Conservation (phyloP, 1,140 invertebrate species). For the Penaeus japonicus region DNA sequence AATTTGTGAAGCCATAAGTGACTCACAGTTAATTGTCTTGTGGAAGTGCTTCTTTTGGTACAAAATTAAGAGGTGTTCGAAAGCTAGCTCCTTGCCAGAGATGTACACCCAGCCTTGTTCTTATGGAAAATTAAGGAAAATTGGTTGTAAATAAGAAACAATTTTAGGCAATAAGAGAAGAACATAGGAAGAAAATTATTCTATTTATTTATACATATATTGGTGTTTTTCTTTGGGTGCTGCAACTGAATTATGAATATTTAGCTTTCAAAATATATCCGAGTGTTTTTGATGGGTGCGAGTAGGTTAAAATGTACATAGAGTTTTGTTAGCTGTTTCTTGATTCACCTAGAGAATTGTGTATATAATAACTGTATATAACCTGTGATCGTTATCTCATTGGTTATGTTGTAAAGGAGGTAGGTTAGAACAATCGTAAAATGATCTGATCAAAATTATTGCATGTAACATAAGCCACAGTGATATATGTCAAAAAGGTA, state of each 20-base stretch:
- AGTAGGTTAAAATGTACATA: constrained; percentile 48
- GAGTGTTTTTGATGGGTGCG: constrained; percentile 39
- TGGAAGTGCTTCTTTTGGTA: too few relatives aligned
- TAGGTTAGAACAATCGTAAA: not conserved
- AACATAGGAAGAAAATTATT: too few relatives aligned
- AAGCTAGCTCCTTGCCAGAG: too few relatives aligned
- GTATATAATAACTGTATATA: constrained; percentile 37
- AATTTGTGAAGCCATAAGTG: too few relatives aligned
- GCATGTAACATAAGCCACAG: constrained; percentile 28
- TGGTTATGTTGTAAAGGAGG: not conserved
- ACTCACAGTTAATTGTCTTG: too few relatives aligned
- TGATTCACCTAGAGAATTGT: not conserved
- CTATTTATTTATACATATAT: too few relatives aligned
- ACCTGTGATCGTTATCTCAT: constrained; percentile 7
- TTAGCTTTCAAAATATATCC: not conserved
- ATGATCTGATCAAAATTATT: constrained; percentile 6
- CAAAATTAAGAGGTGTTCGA: too few relatives aligned
- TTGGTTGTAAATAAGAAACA: too few relatives aligned
- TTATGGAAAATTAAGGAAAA: too few relatives aligned
- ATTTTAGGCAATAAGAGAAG: too few relatives aligned
- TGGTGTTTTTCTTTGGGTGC: not conserved
- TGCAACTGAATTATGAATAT: not conserved
- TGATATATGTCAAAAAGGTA: not conserved
- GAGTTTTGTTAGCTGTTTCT: constrained; percentile 23
- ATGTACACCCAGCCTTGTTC: too few relatives aligned